Base-by-base conservation (phyloP, 2,888 invertebrate species). In the Teleogryllus oceanicus region DNA sequence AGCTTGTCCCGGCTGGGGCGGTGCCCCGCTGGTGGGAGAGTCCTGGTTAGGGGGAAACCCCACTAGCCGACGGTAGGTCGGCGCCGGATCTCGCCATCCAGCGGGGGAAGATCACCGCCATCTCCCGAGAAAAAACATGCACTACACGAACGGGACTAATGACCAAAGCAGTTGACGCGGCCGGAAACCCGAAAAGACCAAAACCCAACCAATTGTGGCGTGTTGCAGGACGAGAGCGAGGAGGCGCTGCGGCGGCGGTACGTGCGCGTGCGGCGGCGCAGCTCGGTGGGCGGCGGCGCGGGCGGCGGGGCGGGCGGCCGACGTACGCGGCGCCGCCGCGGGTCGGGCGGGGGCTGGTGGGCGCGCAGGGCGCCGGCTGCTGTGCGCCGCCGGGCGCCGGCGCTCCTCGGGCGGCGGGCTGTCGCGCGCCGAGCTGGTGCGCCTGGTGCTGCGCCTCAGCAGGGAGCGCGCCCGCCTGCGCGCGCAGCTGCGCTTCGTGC, bases 211-310 rank as follows among this genome's bases (percentile, higher is more conserved):
- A n/a, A n/a, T n/a, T n/a, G 1, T 21, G 21, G 21, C 8, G 37
- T 8, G 37, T 37, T 37, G 37, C 37, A 37, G 37, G 37, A 37
- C 37, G 37, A 37, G 37, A 37, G n/a, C n/a, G 62, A 62, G n/a
- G 62, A 62, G n/a, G 62, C 62, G 13, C 62, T 62, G 16, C 62
- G 62, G 13, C 62, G 62, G 13, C 62, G 62, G 16, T 62, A 62
- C n/a, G 62, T 62, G 62, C 62, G 62, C 62, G 62, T 62, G 62
- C 62, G 62, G 62, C 62, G 62, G n/a, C 62, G 62, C 62, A 62
- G 62, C 62, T 62, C 62, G 16, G 62, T 62, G 13, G 62, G 62
- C 13, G 62, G 62, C n/a, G 62, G 62, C 16, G n/a, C 2, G 2
- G 13, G 16, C n/a, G 16, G 62, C 16, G 62, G 12, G 62, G 62